phyloP scores from a whole-genome alignment of 2,888 invertebrate genomes.

The Troides aeacus region DNA sequence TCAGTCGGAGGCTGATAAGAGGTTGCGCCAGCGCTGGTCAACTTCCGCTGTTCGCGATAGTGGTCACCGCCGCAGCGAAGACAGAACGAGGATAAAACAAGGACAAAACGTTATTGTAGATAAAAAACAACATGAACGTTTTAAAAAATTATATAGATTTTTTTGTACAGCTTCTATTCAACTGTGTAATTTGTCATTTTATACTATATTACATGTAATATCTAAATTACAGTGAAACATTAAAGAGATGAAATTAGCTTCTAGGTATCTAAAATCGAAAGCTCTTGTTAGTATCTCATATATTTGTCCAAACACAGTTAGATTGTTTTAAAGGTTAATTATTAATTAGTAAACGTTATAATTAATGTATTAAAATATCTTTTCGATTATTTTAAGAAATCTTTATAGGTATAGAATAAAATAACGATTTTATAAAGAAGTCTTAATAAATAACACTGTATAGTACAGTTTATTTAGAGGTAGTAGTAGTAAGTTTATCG shows the following conservation, averaged over 20 bases:
- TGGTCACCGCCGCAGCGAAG: constrained; percentile 40
- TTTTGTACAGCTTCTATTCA: background rate
- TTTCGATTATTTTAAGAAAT: too few species aligned
- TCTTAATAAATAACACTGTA: too few species aligned
- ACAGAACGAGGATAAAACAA: constrained; percentile 46
- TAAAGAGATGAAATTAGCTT: background rate
- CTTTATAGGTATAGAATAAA: too few species aligned
- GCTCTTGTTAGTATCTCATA: too few species aligned
- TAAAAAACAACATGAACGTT: constrained; percentile 34
- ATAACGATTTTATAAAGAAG: too few species aligned
- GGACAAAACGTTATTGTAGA: constrained; percentile 41
- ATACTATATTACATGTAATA: constrained; percentile 1
- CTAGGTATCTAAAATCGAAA: background rate
- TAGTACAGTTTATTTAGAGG: too few species aligned
- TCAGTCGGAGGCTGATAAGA: constrained; percentile 59
- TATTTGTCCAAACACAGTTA: too few species aligned
- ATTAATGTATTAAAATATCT: too few species aligned
- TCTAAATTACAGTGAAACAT: background rate
- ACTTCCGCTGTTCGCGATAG: constrained; percentile 45
- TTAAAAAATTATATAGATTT: constrained; percentile 14
- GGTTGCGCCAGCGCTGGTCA: constrained; percentile 51
- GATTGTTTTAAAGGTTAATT: too few species aligned
- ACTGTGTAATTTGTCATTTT: background rate
- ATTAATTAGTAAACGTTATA: too few species aligned
- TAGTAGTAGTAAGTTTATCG: too few species aligned